Base-by-base conservation (phyloP, 2,797 vertebrate species). In the Tachyglossus aculeatus region DNA sequence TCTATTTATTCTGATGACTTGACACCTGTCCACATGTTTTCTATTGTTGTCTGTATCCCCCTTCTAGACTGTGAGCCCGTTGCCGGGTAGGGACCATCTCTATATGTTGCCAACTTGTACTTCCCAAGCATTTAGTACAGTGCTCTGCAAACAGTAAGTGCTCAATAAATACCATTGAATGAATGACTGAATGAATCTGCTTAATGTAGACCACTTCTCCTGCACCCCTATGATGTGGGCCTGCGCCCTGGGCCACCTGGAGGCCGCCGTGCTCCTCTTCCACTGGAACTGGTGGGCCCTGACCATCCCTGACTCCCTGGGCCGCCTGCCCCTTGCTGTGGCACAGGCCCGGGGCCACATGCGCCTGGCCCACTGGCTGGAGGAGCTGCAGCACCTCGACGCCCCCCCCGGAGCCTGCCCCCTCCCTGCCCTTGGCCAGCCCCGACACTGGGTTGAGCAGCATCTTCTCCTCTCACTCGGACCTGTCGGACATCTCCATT, bases 201-300 rank as follows among this genome's bases (percentile, higher is more conserved):
- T 96, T 29, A 96, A 96, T 5, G 95, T 97, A 9, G 96, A 97
- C 86, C 96, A 97, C 74, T 97, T 97, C 88, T 96, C 95, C 84
- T 97, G 96, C 77, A 96, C 95, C 0, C 95, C 96, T 1, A 89
- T 97, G 95, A 96, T 97, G 96, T 97, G 96, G 96, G 96, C 96
- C 4, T 97, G 96, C 40, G 96, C 96, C 7, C 86, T 97, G n/a
- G 96, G 96, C 18, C 96, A 97, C 88, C 88, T 94, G 72, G 86
- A 92, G 5, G 94, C 96, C 0, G 96, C 96, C 0, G 93, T 94
- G 83, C 88, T 95, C 18, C 90, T 97, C 44, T 97, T 94, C 66
- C 86, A 87, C 25, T 96, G 95, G 96, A 94, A 93, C 82, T 81
- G 90, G 37, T 82, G 77, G 2, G 96, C 96, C 0, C 82, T 97